Conservation (phyloP, 2,797 vertebrate species). For the Garrulus glandarius region DNA sequence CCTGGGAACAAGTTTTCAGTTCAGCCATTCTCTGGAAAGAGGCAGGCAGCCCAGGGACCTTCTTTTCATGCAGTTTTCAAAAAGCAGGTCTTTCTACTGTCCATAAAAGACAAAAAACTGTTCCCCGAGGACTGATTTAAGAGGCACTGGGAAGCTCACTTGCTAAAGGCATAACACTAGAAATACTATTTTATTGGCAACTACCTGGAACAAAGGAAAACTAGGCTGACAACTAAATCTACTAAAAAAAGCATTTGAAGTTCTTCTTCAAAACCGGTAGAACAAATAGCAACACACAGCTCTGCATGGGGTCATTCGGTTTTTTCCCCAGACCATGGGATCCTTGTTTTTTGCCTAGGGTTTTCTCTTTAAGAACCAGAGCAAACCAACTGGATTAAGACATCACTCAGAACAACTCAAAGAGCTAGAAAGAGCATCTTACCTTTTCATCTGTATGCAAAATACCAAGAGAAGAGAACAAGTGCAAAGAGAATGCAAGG, state of each 20-base stretch:
- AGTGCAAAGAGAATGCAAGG: neutral
- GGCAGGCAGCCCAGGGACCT: neutral
- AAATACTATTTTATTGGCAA: slow-evolving; percentile 6
- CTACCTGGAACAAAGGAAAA: slow-evolving; percentile 19
- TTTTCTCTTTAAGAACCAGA: slow-evolving; percentile 7
- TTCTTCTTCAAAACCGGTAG: neutral
- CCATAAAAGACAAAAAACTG: neutral
- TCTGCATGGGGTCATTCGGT: neutral
- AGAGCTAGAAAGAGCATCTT: slow-evolving; percentile 30
- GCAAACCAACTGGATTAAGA: neutral
- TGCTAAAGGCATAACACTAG: neutral
- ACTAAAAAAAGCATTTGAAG: neutral
- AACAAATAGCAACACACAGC: neutral
- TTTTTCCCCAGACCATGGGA: neutral
- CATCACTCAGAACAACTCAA: neutral
- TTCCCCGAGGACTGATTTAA: neutral
- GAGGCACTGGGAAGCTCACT: neutral
- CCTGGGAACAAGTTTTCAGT: neutral
- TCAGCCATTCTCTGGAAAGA: neutral
- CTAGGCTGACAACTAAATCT: neutral
- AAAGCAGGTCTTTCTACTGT: neutral
- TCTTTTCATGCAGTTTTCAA: neutral
- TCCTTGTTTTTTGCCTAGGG: neutral
- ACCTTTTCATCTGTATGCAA: slow-evolving; percentile 11
- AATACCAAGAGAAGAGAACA: neutral